Conservation (phyloP, 2,888 invertebrate genomes). For the Iselma pallidipennis region DNA sequence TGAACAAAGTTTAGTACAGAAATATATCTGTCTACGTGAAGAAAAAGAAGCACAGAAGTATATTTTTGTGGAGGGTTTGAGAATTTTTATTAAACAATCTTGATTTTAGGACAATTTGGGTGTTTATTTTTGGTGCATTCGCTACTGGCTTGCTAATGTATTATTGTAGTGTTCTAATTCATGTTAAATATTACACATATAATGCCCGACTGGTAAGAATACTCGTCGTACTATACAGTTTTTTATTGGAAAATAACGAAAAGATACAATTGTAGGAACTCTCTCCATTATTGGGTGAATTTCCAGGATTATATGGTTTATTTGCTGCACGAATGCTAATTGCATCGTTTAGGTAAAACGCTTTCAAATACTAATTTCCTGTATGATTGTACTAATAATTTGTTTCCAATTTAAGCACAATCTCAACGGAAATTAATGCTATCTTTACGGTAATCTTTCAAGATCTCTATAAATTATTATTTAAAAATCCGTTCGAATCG, state of each 20-base stretch:
- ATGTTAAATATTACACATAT: background rate
- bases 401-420: background rate
- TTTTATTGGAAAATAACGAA: too few species aligned
- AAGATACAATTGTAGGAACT: background rate
- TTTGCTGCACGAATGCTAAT: background rate
- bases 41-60: background rate
- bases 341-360: background rate
- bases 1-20: background rate
- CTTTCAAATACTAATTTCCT: background rate
- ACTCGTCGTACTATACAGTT: too few species aligned
- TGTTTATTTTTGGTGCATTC: background rate
- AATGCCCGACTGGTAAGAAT: background rate
- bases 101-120: background rate
- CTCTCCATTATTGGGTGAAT: background rate
- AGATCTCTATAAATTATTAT: background rate
- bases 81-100: background rate
- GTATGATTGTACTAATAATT: background rate
- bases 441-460: background rate
- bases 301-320: background rate
- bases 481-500: background rate
- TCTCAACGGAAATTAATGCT: background rate
- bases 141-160: background rate
- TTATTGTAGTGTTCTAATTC: background rate
- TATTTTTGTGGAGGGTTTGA: too few species aligned
- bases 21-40: background rate